phyloP scores from a whole-genome alignment of 2,888 invertebrate species.

The Trichacis sp. region DNA sequence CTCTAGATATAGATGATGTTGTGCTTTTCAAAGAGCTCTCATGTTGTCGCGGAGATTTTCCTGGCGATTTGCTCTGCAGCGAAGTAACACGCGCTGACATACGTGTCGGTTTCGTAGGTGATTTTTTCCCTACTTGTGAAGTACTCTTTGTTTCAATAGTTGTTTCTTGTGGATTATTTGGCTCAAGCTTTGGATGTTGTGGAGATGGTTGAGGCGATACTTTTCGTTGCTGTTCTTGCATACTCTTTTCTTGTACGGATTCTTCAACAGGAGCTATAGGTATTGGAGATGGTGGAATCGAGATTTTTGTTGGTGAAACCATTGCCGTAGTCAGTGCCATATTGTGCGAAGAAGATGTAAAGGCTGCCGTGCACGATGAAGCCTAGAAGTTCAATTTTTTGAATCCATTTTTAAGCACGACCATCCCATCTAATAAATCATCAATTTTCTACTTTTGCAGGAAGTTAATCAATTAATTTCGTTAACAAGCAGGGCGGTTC shows the following conservation, averaged over 20 bases:
- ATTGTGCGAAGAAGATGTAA: constrained; percentile 85
- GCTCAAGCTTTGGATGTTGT: neutral
- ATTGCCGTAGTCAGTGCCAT: constrained; percentile 85
- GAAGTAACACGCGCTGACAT: constrained; percentile 75
- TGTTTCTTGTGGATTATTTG: constrained; percentile 18
- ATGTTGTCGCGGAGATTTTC: constrained; percentile 71
- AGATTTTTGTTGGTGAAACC: constrained; percentile 74
- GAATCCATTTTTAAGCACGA: no score
- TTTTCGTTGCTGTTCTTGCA: constrained; percentile 45
- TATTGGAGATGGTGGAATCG: constrained; percentile 67
- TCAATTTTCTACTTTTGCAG: no score
- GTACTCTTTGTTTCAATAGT: constrained; percentile 40
- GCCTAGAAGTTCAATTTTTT: constrained; percentile 58
- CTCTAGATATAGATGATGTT: constrained; percentile 62
- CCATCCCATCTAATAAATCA: no score
- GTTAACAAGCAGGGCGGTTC: no score
- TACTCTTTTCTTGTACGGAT: constrained; percentile 28
- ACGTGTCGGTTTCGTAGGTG: constrained; percentile 73
- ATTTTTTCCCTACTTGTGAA: constrained; percentile 70
- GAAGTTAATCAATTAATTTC: no score
- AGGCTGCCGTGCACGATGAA: constrained; percentile 79
- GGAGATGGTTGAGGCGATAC: constrained; percentile 46
- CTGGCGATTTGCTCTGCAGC: constrained; percentile 76
- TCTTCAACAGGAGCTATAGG: constrained; percentile 38
- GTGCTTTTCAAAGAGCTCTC: constrained; percentile 49